Base-by-base conservation (phyloP, 2,797 vertebrate species). In the Arnoldichthys spilopterus region DNA sequence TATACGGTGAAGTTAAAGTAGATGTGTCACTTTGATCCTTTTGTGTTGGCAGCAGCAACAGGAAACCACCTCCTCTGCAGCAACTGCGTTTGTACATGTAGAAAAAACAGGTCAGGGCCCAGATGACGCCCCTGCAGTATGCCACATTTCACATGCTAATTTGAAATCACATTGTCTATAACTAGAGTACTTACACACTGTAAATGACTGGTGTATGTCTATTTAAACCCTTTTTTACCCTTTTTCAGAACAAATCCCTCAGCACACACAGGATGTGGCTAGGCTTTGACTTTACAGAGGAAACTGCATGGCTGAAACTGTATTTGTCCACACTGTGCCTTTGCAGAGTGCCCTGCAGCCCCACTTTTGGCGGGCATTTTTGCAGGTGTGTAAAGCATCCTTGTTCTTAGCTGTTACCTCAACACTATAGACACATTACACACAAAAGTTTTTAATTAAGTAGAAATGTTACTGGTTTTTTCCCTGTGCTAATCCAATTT, bases 1-100 rank as follows among this genome's bases (percentile, higher is more conserved):
- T 62, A 26, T 26, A n/a, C n/a, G n/a, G n/a, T n/a, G n/a, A 16
- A 54, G 3, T 22, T 18, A 47, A 34, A 28, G 37, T 3, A 67
- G 37, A 13, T 16, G 53, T 59, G 26, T 20, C 12, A 26, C 40
- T 77, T 77, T 77, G 40, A 77, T 51, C 30, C 56, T 77, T 24
- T 77, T 77, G 54, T 70, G 28, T 62, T 62, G 16, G 13, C 6
- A 70, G 56, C 75, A 70, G 54, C 5, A 59, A 62, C 76, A 77
- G 76, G 76, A 77, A 77, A 71, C 75, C 53, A 34, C 66, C 20
- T 58, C 20, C 20, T 74, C 20, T 45, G 66, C 26, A 49, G 45
- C 26, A 49, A 20, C 2, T 2, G 66, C 45, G 6, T 24, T 34
- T 67, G n/a, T 45, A 26, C 22, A 49, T 18, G 16, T 0, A 68